These are phyloP conservation scores for Drosophila nigritarsus DNA, from an alignment of 2,888 invertebrate species.

Conservation along the genomic window DNA sequence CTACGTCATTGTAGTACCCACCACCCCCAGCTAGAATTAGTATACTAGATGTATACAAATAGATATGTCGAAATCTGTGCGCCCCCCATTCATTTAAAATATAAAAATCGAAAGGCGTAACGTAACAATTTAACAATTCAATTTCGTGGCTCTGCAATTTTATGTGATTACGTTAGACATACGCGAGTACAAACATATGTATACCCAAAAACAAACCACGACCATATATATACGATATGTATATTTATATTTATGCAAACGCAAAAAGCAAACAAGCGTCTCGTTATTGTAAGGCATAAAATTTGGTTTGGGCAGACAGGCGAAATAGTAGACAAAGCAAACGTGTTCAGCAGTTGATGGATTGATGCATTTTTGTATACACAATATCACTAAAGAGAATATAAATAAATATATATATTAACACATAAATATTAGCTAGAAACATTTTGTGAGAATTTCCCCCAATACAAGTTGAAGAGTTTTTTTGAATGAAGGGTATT, in stretches of 20 bases:
- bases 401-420: background rate
- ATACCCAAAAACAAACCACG: slow-evolving; percentile 17
- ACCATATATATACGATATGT: slow-evolving; percentile 4
- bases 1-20: slow-evolving; percentile 45
- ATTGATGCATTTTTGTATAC: background rate
- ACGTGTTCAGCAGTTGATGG: background rate
- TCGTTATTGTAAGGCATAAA: slow-evolving; percentile 35
- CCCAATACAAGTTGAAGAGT: background rate
- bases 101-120: slow-evolving; percentile 61
- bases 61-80: slow-evolving; percentile 26
- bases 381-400: background rate
- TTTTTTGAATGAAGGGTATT: slow-evolving; percentile 1
- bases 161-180: slow-evolving; percentile 64
- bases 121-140: slow-evolving; percentile 71
- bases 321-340: slow-evolving; percentile 44
- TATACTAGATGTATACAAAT: slow-evolving; percentile 23
- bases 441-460: background rate
- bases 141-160: slow-evolving; percentile 64
- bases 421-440: background rate
- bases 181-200: slow-evolving; percentile 34
- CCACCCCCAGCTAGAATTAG: slow-evolving; percentile 19
- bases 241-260: slow-evolving; percentile 22
- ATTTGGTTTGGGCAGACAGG: slow-evolving; percentile 4
- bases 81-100: slow-evolving; percentile 38
- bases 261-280: slow-evolving; percentile 38